These are phyloP conservation scores for Tychaedon coryphoeus DNA, from an alignment of 2,113 vertebrate genomes.

Conservation along the genomic window DNA sequence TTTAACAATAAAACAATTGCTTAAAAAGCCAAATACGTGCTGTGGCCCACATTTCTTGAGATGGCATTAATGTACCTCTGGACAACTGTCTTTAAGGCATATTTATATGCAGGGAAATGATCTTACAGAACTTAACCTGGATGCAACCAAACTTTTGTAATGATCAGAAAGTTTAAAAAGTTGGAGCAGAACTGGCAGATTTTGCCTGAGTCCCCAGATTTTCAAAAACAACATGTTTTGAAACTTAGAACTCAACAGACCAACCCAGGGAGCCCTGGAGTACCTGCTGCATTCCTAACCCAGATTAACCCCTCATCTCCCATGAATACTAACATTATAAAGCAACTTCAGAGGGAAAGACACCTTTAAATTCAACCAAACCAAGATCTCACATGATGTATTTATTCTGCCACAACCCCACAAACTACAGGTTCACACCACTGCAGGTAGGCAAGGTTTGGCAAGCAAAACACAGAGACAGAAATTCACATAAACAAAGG, in stretches of 20 bases:
- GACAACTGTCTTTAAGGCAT: background rate
- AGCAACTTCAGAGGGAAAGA: background rate
- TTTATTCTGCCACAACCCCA: background rate
- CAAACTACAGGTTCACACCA: background rate
- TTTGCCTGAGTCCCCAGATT: background rate
- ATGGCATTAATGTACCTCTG: background rate
- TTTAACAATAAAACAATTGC: slow-evolving; percentile 5
- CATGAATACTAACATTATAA: background rate
- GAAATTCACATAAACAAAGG: slow-evolving; percentile 22
- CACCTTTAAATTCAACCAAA: background rate
- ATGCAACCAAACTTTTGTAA: background rate
- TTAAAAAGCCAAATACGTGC: slow-evolving; percentile 21
- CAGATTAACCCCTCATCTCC: background rate
- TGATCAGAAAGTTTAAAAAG: background rate
- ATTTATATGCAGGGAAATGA: background rate
- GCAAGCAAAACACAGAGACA: slow-evolving; percentile 6
- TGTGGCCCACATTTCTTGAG: background rate
- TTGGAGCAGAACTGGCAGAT: background rate
- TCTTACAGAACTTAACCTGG: background rate
- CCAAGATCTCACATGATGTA: background rate
- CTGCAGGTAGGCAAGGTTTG: background rate
- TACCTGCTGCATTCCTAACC: background rate
- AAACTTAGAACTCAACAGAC: background rate
- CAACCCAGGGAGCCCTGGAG: background rate
- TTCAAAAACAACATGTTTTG: background rate